These are phyloP conservation scores for Trissoscelio sp. DNA, from an alignment of 2,888 invertebrate genomes.

Conservation along the genomic window DNA sequence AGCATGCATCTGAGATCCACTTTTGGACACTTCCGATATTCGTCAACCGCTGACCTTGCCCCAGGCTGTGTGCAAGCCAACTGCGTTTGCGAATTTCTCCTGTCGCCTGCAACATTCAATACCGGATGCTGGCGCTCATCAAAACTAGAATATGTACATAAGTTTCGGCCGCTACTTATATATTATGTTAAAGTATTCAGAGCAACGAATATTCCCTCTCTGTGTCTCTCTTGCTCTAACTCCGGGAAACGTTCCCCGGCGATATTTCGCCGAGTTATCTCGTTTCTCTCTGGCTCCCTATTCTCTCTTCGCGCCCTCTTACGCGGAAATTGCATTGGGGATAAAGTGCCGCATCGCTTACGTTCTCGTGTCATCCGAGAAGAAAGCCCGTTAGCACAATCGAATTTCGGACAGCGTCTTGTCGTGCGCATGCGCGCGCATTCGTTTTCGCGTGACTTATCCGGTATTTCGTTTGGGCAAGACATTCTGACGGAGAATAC, in stretches of 20 bases:
- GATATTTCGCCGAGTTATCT: slow-evolving; percentile 63
- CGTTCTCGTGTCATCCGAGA: slow-evolving; percentile 66
- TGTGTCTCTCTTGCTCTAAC: neutral
- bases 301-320: slow-evolving; percentile 67
- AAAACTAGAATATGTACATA: slow-evolving; percentile 42
- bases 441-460: slow-evolving; percentile 39
- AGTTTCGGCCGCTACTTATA: slow-evolving; percentile 30
- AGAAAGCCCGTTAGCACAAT: slow-evolving; percentile 68
- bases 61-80: slow-evolving; percentile 53
- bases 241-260: slow-evolving; percentile 30
- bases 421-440: slow-evolving; percentile 36
- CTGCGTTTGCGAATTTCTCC: slow-evolving; percentile 66
- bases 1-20: slow-evolving; percentile 9
- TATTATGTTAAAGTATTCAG: slow-evolving; percentile 60
- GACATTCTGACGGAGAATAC: neutral
- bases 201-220: slow-evolving; percentile 10
- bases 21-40: slow-evolving; percentile 16
- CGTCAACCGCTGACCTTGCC: slow-evolving; percentile 67
- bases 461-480: slow-evolving; percentile 16
- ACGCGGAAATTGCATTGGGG: slow-evolving; percentile 69
- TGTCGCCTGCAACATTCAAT: slow-evolving; percentile 62
- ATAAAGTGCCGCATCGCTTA: slow-evolving; percentile 70
- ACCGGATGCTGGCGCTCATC: slow-evolving; percentile 64
- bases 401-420: slow-evolving; percentile 64
- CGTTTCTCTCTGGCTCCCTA: slow-evolving; percentile 61